Conservation (phyloP, 2,888 invertebrate genomes). For the Leptopilina drosophilae region DNA sequence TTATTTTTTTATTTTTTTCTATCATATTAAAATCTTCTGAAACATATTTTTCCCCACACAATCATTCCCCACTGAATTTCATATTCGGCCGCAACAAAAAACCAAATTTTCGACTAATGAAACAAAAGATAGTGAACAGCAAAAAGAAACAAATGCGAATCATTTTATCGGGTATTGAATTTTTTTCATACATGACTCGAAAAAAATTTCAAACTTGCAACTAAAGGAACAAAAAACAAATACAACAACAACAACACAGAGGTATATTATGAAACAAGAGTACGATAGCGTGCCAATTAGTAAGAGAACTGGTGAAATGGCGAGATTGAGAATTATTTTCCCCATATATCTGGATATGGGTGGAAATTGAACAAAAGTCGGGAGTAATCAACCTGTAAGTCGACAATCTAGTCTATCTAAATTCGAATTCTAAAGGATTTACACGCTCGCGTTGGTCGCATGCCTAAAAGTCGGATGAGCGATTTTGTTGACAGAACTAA, state of each 20-base stretch:
- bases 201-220: not conserved
- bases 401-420: not conserved
- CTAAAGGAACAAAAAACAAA: too few relatives aligned
- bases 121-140: too few relatives aligned
- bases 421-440: slow-evolving; percentile 1
- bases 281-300: slow-evolving; percentile 45
- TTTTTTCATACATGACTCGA: slow-evolving; percentile 1
- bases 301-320: slow-evolving; percentile 33
- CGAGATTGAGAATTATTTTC: slow-evolving; percentile 19
- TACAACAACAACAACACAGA: not conserved
- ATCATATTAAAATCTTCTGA: too few relatives aligned
- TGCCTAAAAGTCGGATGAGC: slow-evolving; percentile 39
- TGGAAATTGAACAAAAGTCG: slow-evolving; percentile 20
- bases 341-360: not conserved
- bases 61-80: too few relatives aligned
- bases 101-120: too few relatives aligned
- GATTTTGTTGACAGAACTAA: slow-evolving; percentile 27
- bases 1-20: not conserved
- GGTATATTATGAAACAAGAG: slow-evolving; percentile 40
- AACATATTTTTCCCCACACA: too few relatives aligned
- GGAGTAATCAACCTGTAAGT: slow-evolving; percentile 7
- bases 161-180: too few relatives aligned
- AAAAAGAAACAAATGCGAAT: too few relatives aligned
- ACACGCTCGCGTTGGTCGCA: not conserved
- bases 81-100: too few relatives aligned